phyloP scores from a whole-genome alignment of 1,140 invertebrate genomes.

The Drosophila santomea region DNA sequence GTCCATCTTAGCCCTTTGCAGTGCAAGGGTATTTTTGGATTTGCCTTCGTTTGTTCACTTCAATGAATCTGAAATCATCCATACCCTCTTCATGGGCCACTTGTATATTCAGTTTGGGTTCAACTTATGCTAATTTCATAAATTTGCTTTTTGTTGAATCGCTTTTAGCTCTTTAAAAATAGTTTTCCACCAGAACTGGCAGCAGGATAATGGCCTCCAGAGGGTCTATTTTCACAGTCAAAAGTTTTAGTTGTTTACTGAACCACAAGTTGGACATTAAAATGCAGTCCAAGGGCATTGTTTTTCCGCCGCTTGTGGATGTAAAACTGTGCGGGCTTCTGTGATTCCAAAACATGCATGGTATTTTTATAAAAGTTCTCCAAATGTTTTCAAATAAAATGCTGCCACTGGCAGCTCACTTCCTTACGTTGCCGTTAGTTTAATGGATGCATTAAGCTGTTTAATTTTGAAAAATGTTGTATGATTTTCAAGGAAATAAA shows the following conservation, averaged over 20 bases:
- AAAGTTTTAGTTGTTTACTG: conserved; percentile 32
- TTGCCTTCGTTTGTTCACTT: conserved; percentile 38
- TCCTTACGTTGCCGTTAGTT: too few species aligned
- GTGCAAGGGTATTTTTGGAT: conserved; percentile 36
- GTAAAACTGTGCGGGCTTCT: not conserved
- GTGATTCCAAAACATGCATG: conserved; percentile 6
- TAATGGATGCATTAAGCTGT: too few species aligned
- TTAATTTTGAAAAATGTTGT: too few species aligned
- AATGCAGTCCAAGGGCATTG: conserved; percentile 14
- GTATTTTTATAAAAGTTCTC: not conserved
- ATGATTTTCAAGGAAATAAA: too few species aligned
- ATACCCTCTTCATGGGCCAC: conserved; percentile 6
- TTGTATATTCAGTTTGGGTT: conserved; percentile 35
- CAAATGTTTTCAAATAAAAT: not conserved
- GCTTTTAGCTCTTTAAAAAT: conserved; percentile 28
- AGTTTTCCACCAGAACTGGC: conserved; percentile 9
- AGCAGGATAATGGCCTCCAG: not conserved
- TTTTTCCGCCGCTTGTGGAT: conserved; percentile 3
- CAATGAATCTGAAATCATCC: conserved; percentile 22
- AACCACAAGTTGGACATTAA: conserved; percentile 14
- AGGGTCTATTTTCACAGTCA: conserved; percentile 1
- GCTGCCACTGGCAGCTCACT: too few species aligned
- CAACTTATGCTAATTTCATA: conserved; percentile 64
- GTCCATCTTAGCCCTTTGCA: conserved; percentile 23
- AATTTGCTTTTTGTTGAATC: conserved; percentile 41